Percentiles rank a stretch among this genome's conserved stretches.
Evolutionary conservation across 2,888 invertebrate genomes (phyloP).

Genomic region (Standfussiana lucernea): DNA sequence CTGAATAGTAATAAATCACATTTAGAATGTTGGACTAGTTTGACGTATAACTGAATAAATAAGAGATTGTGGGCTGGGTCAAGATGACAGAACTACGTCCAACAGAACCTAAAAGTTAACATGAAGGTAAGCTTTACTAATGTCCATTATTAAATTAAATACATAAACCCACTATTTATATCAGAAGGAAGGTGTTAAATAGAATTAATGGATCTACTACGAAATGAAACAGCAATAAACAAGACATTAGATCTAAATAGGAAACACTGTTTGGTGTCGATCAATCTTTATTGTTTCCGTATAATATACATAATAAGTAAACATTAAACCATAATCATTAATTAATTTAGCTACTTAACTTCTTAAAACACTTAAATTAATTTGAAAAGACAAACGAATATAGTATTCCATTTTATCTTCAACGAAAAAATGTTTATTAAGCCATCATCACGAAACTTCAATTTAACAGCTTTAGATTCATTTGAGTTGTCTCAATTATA

Average conservation of each 20-base stretch:
- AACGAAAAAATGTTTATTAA: neutral
- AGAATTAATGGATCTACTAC: neutral
- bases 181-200: neutral
- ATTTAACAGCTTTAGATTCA: neutral
- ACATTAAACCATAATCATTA: neutral
- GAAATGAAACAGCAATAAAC: neutral
- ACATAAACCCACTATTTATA: neutral
- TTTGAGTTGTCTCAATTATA: constrained; percentile 2
- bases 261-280: constrained; percentile 7
- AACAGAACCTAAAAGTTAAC: neutral
- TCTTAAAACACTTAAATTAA: neutral
- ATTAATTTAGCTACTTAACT: neutral
- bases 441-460: neutral
- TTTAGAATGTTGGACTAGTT: neutral
- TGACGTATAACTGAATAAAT: neutral
- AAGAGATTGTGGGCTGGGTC: neutral
- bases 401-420: neutral
- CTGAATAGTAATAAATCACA: neutral
- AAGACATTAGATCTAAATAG: constrained; percentile 1
- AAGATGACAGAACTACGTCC: neutral
- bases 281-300: constrained; percentile 12
- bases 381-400: constrained; percentile 1
- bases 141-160: neutral
- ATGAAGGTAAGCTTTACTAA: constrained; percentile 1
- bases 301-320: neutral